Evolutionary conservation across 2,113 vertebrate species (phyloP).

Genomic region (Phyllopteryx taeniolatus): DNA sequence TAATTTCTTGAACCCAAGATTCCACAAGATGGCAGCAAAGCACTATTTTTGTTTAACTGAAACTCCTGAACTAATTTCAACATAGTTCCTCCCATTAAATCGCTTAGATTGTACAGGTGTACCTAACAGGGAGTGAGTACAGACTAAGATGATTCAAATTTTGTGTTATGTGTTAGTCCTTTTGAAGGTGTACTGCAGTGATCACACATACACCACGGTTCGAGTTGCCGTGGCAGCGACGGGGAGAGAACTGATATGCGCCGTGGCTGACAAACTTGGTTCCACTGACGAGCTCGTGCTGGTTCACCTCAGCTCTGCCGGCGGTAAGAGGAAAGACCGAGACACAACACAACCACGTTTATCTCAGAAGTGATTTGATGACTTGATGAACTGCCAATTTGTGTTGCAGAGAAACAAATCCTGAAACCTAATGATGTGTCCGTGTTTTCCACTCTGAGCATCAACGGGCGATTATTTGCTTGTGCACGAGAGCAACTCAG

Average conservation of each 20-base stretch:
- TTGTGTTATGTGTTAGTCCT: constrained; percentile 73
- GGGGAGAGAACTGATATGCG: constrained; percentile 84
- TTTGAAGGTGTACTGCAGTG: constrained; percentile 92
- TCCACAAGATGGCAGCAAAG: too few relatives aligned
- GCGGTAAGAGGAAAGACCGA: constrained; percentile 72
- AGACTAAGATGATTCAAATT: not conserved
- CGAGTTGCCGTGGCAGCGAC: constrained; percentile 84
- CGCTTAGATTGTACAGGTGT: too few relatives aligned
- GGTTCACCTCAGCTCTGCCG: constrained; percentile 87
- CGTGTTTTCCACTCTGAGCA: constrained; percentile 89
- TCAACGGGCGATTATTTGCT: constrained; percentile 90
- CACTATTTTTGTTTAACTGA: too few relatives aligned
- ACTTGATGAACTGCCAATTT: not conserved
- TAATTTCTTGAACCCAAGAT: too few relatives aligned
- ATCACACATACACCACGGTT: constrained; percentile 97
- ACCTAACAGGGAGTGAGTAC: not conserved
- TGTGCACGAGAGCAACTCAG: constrained; percentile 88
- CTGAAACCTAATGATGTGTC: constrained; percentile 94
- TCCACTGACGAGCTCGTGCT: constrained; percentile 87
- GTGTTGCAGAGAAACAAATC: constrained; percentile 58
- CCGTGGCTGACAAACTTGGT: constrained; percentile 88
- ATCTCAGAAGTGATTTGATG: not conserved
- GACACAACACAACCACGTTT: not conserved
- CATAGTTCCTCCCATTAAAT: too few relatives aligned
- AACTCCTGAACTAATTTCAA: too few relatives aligned